Evolutionary conservation across 2,888 invertebrate genomes (phyloP).

Genomic region (Latheticus oryzae): DNA sequence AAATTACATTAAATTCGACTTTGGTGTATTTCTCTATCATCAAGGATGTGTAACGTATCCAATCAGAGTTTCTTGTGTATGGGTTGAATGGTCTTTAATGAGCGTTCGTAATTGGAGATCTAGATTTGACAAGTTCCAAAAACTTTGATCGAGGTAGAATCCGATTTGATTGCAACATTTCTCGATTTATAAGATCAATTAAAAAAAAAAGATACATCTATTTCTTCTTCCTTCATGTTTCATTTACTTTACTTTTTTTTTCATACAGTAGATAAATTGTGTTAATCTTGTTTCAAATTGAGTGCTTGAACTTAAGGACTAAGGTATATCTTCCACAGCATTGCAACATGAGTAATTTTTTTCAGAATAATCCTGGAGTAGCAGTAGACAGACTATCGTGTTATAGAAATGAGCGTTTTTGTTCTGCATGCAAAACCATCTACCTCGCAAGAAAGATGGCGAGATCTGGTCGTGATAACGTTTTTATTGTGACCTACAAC

Average conservation of each 20-base stretch:
- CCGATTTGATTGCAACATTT: constrained; percentile 19
- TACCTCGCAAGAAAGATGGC: constrained; percentile 14
- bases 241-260: too few relatives aligned
- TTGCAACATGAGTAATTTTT: too few relatives aligned
- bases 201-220: too few relatives aligned
- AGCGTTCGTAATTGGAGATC: constrained; percentile 50
- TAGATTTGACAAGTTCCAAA: constrained; percentile 31
- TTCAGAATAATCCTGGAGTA: too few relatives aligned
- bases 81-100: constrained; percentile 56
- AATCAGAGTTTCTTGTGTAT: constrained; percentile 47
- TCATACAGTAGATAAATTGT: too few relatives aligned
- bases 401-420: constrained; percentile 4
- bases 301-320: too few relatives aligned
- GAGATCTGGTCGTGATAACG: constrained; percentile 21
- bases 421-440: constrained; percentile 18
- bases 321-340: too few relatives aligned
- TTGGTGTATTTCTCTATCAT: constrained; percentile 20
- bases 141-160: constrained; percentile 16
- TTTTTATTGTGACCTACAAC: constrained; percentile 12
- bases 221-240: too few relatives aligned
- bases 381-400: too few relatives aligned
- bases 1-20: constrained; percentile 21
- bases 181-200: constrained; percentile 4
- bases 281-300: too few relatives aligned
- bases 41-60: constrained; percentile 37